Conservation (phyloP, 2,797 vertebrate species). For the Rhinatrema bivittatum region DNA sequence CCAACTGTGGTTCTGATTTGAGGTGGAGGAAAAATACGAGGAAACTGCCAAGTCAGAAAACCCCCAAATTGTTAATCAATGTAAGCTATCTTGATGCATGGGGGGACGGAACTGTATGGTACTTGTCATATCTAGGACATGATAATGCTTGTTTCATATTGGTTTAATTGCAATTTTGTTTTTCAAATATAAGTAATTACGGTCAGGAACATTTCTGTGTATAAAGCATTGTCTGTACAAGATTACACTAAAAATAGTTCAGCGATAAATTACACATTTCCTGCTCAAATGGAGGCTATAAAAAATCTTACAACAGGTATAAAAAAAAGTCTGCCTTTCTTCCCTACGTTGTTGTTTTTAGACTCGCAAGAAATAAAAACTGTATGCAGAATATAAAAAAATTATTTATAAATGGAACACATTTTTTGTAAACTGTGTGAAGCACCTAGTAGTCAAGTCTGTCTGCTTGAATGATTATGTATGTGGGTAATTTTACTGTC, state of each 20-base stretch:
- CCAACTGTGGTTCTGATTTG: too few species aligned
- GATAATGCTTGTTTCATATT: slow-evolving; percentile 26
- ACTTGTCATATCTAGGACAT: slow-evolving; percentile 36
- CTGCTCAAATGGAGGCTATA: neutral
- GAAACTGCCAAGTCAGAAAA: too few species aligned
- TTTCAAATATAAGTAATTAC: slow-evolving; percentile 26
- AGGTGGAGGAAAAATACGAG: too few species aligned
- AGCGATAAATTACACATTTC: too few species aligned
- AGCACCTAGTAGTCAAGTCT: slow-evolving; percentile 41
- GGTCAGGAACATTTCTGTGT: slow-evolving; percentile 30
- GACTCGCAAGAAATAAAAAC: slow-evolving; percentile 9
- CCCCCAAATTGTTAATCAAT: too few species aligned
- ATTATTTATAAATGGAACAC: too few species aligned
- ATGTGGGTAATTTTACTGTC: slow-evolving; percentile 44
- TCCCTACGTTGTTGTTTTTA: too few species aligned
- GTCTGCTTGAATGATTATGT: slow-evolving; percentile 42
- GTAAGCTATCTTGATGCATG: too few species aligned
- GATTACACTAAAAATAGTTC: too few species aligned
- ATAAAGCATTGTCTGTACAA: neutral
- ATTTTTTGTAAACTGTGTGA: slow-evolving; percentile 5
- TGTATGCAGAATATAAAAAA: too few species aligned
- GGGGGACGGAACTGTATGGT: slow-evolving; percentile 31
- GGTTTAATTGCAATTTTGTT: neutral
- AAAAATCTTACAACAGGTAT: neutral
- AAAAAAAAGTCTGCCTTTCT: too few species aligned